A percentile compares a stretch with the other conserved stretches of the same genome.
These are phyloP conservation scores for Peromyscus eremicus DNA, from an alignment of 2,797 vertebrate species.

Conservation along the genomic window DNA sequence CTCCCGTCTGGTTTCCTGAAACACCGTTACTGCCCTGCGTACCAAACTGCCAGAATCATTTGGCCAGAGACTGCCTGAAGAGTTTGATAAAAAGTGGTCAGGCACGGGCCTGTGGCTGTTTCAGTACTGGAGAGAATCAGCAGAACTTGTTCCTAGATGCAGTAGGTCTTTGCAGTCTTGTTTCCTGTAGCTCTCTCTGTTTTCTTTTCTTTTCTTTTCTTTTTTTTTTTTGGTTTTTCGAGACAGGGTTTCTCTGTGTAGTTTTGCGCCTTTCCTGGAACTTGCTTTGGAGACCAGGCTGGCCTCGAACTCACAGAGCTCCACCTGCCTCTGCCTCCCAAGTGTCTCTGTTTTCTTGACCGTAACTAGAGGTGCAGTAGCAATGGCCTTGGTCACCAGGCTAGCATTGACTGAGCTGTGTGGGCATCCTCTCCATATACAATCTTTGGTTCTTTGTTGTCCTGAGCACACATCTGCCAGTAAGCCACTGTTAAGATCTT, in stretches of 20 bases:
- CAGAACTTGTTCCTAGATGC: not conserved
- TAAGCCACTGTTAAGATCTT: not conserved
- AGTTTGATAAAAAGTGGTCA: not conserved
- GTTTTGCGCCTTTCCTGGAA: no score
- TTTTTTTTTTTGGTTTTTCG: no score
- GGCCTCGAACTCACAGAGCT: no score
- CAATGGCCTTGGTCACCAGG: not conserved
- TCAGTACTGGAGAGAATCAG: not conserved
- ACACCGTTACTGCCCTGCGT: not conserved
- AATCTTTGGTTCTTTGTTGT: slow-evolving; percentile 32
- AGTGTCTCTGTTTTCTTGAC: not conserved
- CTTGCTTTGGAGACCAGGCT: no score
- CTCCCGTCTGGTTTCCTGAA: not conserved
- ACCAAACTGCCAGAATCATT: not conserved
- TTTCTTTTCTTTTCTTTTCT: no score
- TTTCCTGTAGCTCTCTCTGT: not conserved
- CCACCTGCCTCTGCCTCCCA: no score
- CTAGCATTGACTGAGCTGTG: not conserved
- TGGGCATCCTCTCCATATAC: not conserved
- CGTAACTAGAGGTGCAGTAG: not conserved
- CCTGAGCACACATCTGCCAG: not conserved
- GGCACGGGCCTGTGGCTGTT: not conserved
- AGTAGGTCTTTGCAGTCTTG: not conserved
- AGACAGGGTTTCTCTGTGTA: no score
- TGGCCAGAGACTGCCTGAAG: not conserved